phyloP scores from a whole-genome alignment of 2,797 vertebrate genomes.

The Aphelocoma californica region DNA sequence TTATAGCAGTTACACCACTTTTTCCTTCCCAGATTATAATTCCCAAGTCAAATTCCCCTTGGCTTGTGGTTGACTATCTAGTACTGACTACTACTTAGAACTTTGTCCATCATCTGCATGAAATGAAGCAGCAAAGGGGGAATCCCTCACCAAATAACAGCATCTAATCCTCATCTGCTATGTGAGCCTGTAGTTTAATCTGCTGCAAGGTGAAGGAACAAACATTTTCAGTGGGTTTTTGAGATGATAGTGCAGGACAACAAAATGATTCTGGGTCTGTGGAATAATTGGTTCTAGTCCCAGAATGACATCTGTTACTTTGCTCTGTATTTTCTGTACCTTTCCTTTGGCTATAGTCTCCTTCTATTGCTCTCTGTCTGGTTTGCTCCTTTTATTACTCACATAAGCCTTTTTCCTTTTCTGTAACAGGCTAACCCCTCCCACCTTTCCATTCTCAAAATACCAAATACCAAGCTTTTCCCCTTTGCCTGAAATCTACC shows the following conservation, averaged over 20 bases:
- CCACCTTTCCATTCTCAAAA: not conserved
- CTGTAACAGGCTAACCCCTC: not conserved
- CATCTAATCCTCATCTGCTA: not conserved
- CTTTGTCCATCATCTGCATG: not conserved
- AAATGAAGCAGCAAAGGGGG: not conserved
- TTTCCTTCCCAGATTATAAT: not conserved
- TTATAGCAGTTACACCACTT: not conserved
- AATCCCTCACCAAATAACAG: not conserved
- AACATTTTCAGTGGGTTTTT: not conserved
- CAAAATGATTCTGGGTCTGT: not conserved
- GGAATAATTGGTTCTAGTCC: not conserved
- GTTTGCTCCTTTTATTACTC: not conserved
- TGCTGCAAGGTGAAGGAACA: not conserved
- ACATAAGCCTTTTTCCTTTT: not conserved
- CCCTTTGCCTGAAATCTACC: not conserved
- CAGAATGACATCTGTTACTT: not conserved
- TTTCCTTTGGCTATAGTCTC: not conserved
- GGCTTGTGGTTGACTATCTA: not conserved
- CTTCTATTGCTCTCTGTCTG: not conserved
- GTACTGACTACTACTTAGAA: not conserved
- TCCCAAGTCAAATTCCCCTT: not conserved
- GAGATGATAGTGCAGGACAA: not conserved
- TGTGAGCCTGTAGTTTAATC: not conserved
- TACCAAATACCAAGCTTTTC: not conserved
- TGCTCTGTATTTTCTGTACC: not conserved